A percentile compares a stretch with the other conserved stretches of the same genome.
These are phyloP conservation scores for Trematomus bernacchii DNA, from an alignment of 2,797 vertebrate genomes.

Conservation along the genomic window DNA sequence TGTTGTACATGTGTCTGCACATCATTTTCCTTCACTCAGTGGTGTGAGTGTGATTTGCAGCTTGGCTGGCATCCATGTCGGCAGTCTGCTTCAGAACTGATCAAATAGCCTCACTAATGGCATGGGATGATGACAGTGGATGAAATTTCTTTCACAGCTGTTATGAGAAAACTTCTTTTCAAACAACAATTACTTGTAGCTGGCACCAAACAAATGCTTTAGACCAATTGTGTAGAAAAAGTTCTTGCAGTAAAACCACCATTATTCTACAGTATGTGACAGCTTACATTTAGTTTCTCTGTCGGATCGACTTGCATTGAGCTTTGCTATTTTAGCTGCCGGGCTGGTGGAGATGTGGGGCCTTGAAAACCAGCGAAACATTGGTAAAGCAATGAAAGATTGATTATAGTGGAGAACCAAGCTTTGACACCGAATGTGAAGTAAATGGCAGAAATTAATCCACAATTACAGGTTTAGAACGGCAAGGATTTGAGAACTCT, in stretches of 20 bases:
- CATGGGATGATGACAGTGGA: conserved; percentile 67
- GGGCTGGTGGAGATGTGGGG: conserved; percentile 28
- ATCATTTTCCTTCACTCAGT: conserved; percentile 42
- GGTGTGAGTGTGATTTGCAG: conserved; percentile 59
- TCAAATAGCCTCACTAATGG: conserved; percentile 74
- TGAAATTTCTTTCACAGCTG: conserved; percentile 57
- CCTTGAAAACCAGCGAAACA: conserved; percentile 31
- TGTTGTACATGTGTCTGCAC: conserved; percentile 59
- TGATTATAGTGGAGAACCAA: conserved; percentile 61
- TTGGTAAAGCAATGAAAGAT: conserved; percentile 66
- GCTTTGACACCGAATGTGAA: conserved; percentile 57
- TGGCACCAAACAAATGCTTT: conserved; percentile 23
- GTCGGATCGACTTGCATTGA: conserved; percentile 46
- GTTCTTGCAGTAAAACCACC: not conserved
- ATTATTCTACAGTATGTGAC: conserved; percentile 45
- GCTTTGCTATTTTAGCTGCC: conserved; percentile 31
- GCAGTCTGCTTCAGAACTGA: conserved; percentile 51
- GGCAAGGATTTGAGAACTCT: conserved; percentile 30
- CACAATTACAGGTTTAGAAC: conserved; percentile 65
- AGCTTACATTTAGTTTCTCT: conserved; percentile 41
- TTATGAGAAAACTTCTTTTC: conserved; percentile 18
- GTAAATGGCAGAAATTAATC: conserved; percentile 62
- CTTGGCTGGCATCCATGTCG: conserved; percentile 56
- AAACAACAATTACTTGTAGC: conserved; percentile 36
- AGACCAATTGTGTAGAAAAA: not conserved